Conservation (phyloP, 2,797 vertebrate species). For the Sebastes flavidus region DNA sequence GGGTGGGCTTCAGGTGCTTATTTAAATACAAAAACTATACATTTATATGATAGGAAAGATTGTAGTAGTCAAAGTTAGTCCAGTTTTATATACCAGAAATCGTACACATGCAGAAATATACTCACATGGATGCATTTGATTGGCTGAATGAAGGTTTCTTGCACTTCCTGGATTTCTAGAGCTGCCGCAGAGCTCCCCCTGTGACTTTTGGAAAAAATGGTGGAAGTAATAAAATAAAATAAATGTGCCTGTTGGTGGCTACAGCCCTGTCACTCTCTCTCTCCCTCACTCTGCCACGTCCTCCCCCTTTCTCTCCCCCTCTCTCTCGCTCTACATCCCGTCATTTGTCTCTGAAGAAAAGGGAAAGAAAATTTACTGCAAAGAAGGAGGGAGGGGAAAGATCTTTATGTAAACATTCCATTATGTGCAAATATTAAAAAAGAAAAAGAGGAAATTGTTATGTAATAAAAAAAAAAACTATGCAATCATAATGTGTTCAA, state of each 20-base stretch:
- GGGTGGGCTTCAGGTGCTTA: constrained; percentile 45
- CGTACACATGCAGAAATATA: background rate
- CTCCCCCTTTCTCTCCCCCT: constrained; percentile 10
- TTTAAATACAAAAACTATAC: constrained; percentile 43
- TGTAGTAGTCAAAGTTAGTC: constrained; percentile 14
- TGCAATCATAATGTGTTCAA: constrained; percentile 78
- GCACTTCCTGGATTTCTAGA: constrained; percentile 7
- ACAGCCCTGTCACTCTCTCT: constrained; percentile 36
- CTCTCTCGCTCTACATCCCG: background rate
- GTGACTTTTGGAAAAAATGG: constrained; percentile 1
- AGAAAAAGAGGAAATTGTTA: constrained; percentile 59
- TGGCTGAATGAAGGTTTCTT: constrained; percentile 26
- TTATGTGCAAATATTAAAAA: constrained; percentile 67
- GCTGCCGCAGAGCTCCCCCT: background rate
- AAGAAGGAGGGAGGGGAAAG: constrained; percentile 14
- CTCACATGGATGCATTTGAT: constrained; percentile 26
- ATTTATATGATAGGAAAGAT: constrained; percentile 35
- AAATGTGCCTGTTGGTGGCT: constrained; percentile 57
- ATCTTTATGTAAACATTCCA: constrained; percentile 78
- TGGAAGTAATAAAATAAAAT: constrained; percentile 18
- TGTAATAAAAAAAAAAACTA: constrained; percentile 67
- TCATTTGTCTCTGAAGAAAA: constrained; percentile 43
- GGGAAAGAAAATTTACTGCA: constrained; percentile 25
- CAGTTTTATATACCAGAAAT: constrained; percentile 41
- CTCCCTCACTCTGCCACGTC: constrained; percentile 8